Percentiles rank a stretch among this genome's conserved stretches.
These are phyloP conservation scores for Mirza zaza DNA, from an alignment of 2,113 vertebrate genomes.

Conservation along the genomic window DNA sequence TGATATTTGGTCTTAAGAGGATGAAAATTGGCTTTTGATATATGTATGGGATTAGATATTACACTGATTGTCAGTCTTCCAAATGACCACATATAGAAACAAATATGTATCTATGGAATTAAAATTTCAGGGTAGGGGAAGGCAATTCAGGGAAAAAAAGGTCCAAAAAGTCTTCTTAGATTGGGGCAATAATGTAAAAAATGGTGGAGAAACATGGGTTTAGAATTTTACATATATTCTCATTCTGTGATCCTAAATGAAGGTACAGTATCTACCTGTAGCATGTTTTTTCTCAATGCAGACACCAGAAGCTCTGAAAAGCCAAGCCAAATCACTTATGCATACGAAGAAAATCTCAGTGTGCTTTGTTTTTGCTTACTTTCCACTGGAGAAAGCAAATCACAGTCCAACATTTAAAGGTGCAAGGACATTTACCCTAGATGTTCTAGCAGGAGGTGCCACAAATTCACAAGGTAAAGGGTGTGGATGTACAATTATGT, in stretches of 20 bases:
- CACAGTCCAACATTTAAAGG: background rate
- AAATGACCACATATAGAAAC: background rate
- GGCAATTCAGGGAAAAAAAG: background rate
- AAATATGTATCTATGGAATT: background rate
- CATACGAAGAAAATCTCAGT: background rate
- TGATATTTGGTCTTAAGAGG: rapidly evolving
- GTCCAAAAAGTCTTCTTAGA: background rate
- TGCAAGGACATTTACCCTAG: background rate
- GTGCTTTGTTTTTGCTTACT: background rate
- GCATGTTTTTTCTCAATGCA: background rate
- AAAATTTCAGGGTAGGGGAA: background rate
- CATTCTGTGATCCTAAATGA: background rate
- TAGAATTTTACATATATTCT: background rate
- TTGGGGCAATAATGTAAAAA: background rate
- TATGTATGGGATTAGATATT: background rate
- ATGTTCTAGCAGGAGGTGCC: background rate
- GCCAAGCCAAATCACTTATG: background rate
- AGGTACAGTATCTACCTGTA: background rate
- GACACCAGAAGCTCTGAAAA: background rate
- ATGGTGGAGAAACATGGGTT: background rate
- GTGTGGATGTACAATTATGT: no score
- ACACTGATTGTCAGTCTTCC: background rate
- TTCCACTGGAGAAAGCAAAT: background rate
- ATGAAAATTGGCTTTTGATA: background rate
- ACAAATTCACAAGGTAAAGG: background rate